phyloP scores from a whole-genome alignment of 1,140 invertebrate genomes.

The Sarcophaga peregrina region DNA sequence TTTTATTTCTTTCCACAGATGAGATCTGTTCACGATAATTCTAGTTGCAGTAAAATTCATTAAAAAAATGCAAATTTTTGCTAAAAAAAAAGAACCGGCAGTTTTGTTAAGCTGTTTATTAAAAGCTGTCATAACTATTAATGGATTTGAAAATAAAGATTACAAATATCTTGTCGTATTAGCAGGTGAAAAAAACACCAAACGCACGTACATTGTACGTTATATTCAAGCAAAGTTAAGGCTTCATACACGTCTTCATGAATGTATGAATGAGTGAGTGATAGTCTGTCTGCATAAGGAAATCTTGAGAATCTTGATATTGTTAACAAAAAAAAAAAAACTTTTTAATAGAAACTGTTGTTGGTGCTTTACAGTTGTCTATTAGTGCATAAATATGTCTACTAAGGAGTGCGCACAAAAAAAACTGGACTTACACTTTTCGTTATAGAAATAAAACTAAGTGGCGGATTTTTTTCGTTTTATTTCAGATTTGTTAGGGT shows the following conservation, averaged over 20 bases:
- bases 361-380: no score
- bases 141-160: constrained; percentile 11
- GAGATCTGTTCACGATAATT: constrained; percentile 10
- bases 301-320: constrained; percentile 11
- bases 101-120: constrained; percentile 15
- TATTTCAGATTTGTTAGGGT: no score
- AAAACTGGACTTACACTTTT: no score
- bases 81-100: background rate
- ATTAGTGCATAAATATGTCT: no score
- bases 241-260: background rate
- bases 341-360: no score
- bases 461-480: no score
- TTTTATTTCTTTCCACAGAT: background rate
- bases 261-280: background rate
- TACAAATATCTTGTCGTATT: constrained; percentile 10
- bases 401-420: no score
- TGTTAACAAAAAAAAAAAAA: background rate
- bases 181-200: background rate
- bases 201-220: background rate
- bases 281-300: background rate
- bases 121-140: constrained; percentile 15
- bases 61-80: background rate
- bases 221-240: background rate
- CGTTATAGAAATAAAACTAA: no score
- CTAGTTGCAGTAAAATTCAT: background rate